These are phyloP conservation scores for Gastrophryne carolinensis DNA, from an alignment of 2,797 vertebrate species.

Conservation along the genomic window DNA sequence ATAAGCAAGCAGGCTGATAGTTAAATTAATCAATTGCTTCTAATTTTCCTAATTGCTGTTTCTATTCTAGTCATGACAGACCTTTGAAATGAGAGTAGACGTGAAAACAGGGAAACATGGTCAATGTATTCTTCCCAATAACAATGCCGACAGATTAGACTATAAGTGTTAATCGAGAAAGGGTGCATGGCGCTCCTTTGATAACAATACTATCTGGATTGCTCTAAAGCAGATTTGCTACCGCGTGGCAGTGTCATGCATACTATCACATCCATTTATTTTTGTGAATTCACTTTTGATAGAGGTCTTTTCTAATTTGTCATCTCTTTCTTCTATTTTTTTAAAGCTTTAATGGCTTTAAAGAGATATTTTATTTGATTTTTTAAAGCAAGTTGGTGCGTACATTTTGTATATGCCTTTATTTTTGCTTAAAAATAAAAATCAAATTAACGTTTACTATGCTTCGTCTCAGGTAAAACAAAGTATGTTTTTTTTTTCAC, in stretches of 20 bases:
- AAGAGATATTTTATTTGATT: background rate
- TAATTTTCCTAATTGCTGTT: slow-evolving; percentile 52
- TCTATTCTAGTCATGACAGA: slow-evolving; percentile 53
- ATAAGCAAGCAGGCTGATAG: slow-evolving; percentile 17
- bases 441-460: too few relatives aligned
- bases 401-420: background rate
- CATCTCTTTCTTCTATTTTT: slow-evolving; percentile 2
- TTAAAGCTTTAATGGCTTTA: slow-evolving; percentile 53
- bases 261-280: slow-evolving; percentile 72
- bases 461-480: too few relatives aligned
- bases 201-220: slow-evolving; percentile 46
- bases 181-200: slow-evolving; percentile 33
- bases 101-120: slow-evolving; percentile 15
- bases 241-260: slow-evolving; percentile 61
- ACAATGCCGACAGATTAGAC: slow-evolving; percentile 12
- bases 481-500: too few relatives aligned
- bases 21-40: slow-evolving; percentile 38
- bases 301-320: slow-evolving; percentile 64
- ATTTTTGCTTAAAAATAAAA: background rate
- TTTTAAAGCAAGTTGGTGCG: background rate
- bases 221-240: slow-evolving; percentile 45
- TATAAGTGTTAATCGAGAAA: slow-evolving; percentile 35
- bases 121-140: slow-evolving; percentile 13
- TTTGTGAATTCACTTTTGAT: slow-evolving; percentile 75
- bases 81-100: slow-evolving; percentile 28